These are phyloP conservation scores for Phoeniculus purpureus DNA, from an alignment of 2,797 vertebrate species.

Conservation along the genomic window DNA sequence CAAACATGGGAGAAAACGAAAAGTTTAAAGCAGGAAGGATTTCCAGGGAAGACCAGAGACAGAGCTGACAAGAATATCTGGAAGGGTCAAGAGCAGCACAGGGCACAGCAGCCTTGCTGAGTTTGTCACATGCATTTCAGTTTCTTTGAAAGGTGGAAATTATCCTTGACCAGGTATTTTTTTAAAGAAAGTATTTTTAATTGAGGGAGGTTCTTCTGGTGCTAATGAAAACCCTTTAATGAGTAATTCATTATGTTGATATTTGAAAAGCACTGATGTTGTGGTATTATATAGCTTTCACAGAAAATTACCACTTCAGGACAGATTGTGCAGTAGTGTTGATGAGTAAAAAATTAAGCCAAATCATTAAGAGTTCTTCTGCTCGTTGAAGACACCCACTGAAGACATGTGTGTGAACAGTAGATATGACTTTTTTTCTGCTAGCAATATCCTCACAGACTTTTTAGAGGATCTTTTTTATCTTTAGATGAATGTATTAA, in stretches of 20 bases:
- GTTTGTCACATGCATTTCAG: background rate
- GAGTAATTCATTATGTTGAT: slow-evolving; percentile 61
- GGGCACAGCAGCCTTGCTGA: background rate
- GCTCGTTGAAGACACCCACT: slow-evolving; percentile 39
- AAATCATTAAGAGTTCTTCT: slow-evolving; percentile 63
- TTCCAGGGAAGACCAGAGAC: background rate
- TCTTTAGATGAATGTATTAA: slow-evolving; percentile 34
- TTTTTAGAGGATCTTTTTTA: slow-evolving; percentile 60
- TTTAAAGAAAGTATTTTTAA: slow-evolving; percentile 9
- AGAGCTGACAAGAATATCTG: background rate
- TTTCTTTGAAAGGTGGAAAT: background rate
- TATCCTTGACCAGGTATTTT: background rate
- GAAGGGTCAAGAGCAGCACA: background rate
- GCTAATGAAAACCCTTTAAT: slow-evolving; percentile 51
- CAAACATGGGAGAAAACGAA: background rate
- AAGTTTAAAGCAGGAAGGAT: background rate
- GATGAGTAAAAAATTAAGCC: slow-evolving; percentile 70
- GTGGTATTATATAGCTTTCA: slow-evolving; percentile 33
- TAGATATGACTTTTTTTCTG: slow-evolving; percentile 39
- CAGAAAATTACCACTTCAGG: slow-evolving; percentile 53
- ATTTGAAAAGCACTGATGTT: slow-evolving; percentile 36
- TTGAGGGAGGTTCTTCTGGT: background rate
- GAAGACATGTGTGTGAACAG: slow-evolving; percentile 60
- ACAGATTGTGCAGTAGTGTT: slow-evolving; percentile 65
- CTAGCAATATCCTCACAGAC: slow-evolving; percentile 24